Evolutionary conservation across 2,888 invertebrate genomes (phyloP).

Genomic region (Hypomecis punctinalis): DNA sequence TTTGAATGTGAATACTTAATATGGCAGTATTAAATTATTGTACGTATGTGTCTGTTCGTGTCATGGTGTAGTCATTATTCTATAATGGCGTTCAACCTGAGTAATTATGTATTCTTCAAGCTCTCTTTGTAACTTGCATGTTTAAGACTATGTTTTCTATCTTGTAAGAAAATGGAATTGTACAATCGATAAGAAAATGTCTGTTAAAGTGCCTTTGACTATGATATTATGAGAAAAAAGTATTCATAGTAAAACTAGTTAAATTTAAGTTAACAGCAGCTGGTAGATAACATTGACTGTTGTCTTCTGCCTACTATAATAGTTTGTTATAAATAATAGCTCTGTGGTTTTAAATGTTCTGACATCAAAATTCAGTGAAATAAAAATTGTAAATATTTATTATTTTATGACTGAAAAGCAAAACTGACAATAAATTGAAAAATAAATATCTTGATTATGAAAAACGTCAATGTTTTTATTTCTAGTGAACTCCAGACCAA

Average conservation of each 20-base stretch:
- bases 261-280: constrained; percentile 8
- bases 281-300: background rate
- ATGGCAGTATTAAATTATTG: constrained; percentile 59
- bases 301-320: too few species aligned
- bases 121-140: constrained; percentile 44
- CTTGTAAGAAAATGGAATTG: constrained; percentile 18
- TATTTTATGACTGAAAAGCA: constrained; percentile 26
- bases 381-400: constrained; percentile 3
- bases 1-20: constrained; percentile 49
- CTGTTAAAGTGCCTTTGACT: constrained; percentile 13
- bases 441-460: constrained; percentile 20
- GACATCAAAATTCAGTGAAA: background rate
- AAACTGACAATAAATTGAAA: constrained; percentile 25
- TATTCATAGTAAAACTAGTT: constrained; percentile 1
- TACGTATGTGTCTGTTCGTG: constrained; percentile 28
- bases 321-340: too few species aligned
- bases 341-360: too few species aligned
- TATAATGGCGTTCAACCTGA: constrained; percentile 41
- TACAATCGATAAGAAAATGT: constrained; percentile 10
- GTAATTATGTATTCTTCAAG: constrained; percentile 40
- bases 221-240: constrained; percentile 19
- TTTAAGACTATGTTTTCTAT: constrained; percentile 1
- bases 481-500: background rate
- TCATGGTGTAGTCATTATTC: constrained; percentile 36
- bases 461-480: constrained; percentile 11